Evolutionary conservation across 2,888 invertebrate species (phyloP), one percentile per base, ranked within the genome.

Genomic region (Eilema griseolum): DNA sequence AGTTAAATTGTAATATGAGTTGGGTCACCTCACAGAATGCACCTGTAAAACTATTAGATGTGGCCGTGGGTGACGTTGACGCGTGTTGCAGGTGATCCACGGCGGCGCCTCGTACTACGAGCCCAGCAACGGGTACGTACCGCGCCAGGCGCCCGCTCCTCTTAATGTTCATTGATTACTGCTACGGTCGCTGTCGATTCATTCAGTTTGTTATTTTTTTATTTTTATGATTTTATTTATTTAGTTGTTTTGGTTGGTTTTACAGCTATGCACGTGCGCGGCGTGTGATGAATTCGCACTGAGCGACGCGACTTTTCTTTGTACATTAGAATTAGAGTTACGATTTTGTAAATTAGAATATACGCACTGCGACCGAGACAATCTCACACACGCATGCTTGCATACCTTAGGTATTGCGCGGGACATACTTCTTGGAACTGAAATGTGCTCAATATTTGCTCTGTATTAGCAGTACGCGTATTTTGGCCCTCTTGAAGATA

Each of bases 51-150:
- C n/a, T n/a, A n/a, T n/a, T n/a, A n/a, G n/a, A n/a, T 5, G 3
- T 3, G 3, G 28, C 28, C 28, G 5, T 3, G 3, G 28, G 8
- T 65, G 23, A 31, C 23, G 7, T 4, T 26, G 46, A 1, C 33
- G 16, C 26, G 5, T 72, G 67, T 85, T 83, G 26, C 87, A 91
- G 91, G 88, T 91, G 1, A 90, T 91, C 24, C 91, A 91, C 73
- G 91, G 91, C 24, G 85, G 75, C 12, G 72, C 70, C 28, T 61
- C 70, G 2, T 72, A 69, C 60, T 74, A 67, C 69, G 80, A 81
- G 1, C 61, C 70, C 2, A 73, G 66, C 52, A 81, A 75, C 16
- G 80, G 88, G 90, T 87, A 83, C 66, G 84, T 83, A 61, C 31
- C 26, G n/a, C n/a, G n/a, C n/a, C n/a, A n/a, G n/a, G n/a, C n/a